These are phyloP conservation scores for Rhynchotus rufescens DNA, from an alignment of 2,797 vertebrate species.

Conservation along the genomic window DNA sequence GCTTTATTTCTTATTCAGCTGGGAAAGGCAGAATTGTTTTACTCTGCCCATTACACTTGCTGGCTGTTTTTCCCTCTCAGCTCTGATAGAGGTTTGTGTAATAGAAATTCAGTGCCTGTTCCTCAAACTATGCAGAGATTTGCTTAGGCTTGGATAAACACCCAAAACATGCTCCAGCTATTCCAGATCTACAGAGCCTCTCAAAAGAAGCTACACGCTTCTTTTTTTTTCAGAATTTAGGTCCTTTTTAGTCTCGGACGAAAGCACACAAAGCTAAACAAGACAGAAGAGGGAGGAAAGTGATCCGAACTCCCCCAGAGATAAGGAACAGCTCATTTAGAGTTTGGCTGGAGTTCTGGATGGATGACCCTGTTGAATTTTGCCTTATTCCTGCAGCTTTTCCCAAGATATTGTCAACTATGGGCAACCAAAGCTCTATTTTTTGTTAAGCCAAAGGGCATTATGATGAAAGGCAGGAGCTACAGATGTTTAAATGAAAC, in stretches of 20 bases:
- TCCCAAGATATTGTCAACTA: not conserved
- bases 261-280: conserved; percentile 47
- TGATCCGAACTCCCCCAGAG: conserved; percentile 13
- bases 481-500: not conserved
- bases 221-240: conserved; percentile 19
- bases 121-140: conserved; percentile 42
- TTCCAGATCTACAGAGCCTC: not conserved
- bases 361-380: not conserved
- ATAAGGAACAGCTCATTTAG: conserved; percentile 45
- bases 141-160: conserved; percentile 51
- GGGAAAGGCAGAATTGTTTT: conserved; percentile 42
- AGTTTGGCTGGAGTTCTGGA: conserved; percentile 38
- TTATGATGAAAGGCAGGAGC: not conserved
- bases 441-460: not conserved
- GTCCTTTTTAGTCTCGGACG: conserved; percentile 38
- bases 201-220: not conserved
- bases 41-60: not conserved
- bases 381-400: not conserved
- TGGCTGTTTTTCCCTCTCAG: conserved; percentile 21
- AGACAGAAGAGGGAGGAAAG: not conserved
- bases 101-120: conserved; percentile 45
- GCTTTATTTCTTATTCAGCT: conserved; percentile 29
- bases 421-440: not conserved
- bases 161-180: conserved; percentile 29
- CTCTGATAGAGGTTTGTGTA: conserved; percentile 27